These are phyloP conservation scores for Erythrocebus patas DNA, from an alignment of 2,113 vertebrate genomes.

Conservation along the genomic window DNA sequence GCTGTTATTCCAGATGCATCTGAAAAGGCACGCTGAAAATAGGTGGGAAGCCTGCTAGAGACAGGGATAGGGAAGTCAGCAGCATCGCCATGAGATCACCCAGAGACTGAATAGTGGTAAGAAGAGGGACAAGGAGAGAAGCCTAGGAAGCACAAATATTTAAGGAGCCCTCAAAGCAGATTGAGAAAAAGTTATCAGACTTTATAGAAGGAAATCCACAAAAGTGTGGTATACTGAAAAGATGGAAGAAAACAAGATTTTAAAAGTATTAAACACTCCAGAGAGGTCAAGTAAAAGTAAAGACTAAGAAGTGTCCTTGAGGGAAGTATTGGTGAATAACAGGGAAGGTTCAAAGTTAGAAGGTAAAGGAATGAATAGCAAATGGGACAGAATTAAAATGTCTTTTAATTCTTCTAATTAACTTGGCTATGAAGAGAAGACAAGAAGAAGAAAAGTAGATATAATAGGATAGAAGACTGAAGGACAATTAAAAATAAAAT, in stretches of 20 bases:
- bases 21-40: background rate
- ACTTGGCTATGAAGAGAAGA: background rate
- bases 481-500: background rate
- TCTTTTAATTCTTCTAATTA: conserved; percentile 32
- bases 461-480: background rate
- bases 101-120: background rate
- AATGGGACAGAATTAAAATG: background rate
- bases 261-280: background rate
- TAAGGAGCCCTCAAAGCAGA: background rate
- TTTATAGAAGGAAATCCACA: background rate
- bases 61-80: background rate
- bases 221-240: background rate
- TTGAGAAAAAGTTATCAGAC: background rate
- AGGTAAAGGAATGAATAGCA: background rate
- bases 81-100: background rate
- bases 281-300: background rate
- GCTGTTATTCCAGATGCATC: conserved; percentile 40
- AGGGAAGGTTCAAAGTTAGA: background rate
- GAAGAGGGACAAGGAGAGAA: background rate
- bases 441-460: background rate
- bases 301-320: background rate
- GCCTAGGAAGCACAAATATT: background rate
- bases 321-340: background rate
- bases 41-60: background rate
- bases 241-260: background rate